Evolutionary conservation across 2,797 vertebrate species (phyloP).

Genomic region (Perodicticus potto): DNA sequence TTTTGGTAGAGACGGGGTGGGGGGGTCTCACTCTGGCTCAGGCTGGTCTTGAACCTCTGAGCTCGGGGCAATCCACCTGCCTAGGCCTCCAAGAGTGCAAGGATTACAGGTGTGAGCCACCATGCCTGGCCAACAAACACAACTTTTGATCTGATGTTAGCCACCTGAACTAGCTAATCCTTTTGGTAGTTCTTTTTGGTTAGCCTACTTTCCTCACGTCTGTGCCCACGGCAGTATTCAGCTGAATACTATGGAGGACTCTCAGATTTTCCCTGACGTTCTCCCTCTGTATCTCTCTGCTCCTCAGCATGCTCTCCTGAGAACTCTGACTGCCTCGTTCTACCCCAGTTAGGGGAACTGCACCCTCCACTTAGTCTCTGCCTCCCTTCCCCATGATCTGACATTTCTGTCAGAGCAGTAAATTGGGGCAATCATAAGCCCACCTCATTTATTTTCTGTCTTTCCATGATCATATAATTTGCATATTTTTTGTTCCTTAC

Average conservation of each 20-base stretch:
- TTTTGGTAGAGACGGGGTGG: too few species aligned
- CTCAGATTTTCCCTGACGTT: not conserved
- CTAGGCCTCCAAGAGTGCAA: too few species aligned
- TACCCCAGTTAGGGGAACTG: not conserved
- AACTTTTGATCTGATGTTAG: not conserved
- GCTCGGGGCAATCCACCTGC: too few species aligned
- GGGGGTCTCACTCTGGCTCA: too few species aligned
- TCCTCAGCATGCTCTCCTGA: not conserved
- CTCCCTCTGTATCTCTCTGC: not conserved
- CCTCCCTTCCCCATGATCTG: not conserved
- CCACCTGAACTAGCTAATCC: not conserved
- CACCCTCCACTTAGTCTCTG: not conserved
- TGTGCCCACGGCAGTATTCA: not conserved
- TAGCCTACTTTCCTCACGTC: not conserved
- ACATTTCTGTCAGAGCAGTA: not conserved
- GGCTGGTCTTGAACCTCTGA: too few species aligned
- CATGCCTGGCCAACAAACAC: not conserved
- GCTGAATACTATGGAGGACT: too few species aligned
- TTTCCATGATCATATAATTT: not conserved
- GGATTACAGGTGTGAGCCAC: too few species aligned
- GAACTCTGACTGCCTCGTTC: not conserved
- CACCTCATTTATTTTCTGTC: not conserved
- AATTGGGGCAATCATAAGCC: not conserved
- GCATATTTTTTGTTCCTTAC: slow-evolving; percentile 38
- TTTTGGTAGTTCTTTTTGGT: not conserved